Percentiles rank a stretch among this genome's conserved stretches.
phyloP scores from a whole-genome alignment of 2,888 invertebrate genomes.

The Leptarthrus brevirostris region DNA sequence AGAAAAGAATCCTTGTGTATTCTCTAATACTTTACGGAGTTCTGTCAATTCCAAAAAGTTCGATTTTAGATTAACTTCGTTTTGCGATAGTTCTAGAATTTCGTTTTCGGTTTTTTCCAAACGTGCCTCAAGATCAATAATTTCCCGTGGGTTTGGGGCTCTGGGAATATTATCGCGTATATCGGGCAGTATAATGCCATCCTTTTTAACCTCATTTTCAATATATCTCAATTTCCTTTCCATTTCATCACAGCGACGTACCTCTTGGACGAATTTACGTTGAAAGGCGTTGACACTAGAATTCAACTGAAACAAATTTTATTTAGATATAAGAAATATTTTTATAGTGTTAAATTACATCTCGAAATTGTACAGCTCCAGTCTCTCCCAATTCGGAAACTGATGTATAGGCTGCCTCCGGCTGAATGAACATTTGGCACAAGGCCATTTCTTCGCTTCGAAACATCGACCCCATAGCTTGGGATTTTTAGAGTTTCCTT shows the following conservation, averaged over 20 bases:
- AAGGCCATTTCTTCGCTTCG: conserved; percentile 91
- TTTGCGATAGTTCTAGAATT: conserved; percentile 91
- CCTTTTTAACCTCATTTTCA: conserved; percentile 82
- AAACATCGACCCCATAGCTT: conserved; percentile 82
- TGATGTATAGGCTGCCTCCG: conserved; percentile 93
- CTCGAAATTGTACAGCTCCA: conserved; percentile 94
- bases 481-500: no score
- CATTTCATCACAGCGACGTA: conserved; percentile 87
- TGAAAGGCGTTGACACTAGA: conserved; percentile 83
- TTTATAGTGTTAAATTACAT: conserved; percentile 75
- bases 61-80: conserved; percentile 90
- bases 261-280: conserved; percentile 86
- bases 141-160: conserved; percentile 81
- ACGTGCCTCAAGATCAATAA: conserved; percentile 83
- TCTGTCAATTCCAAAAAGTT: conserved; percentile 94
- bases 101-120: conserved; percentile 97
- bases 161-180: conserved; percentile 72
- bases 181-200: conserved; percentile 76
- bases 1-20: conserved; percentile 75
- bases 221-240: conserved; percentile 82
- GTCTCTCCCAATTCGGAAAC: conserved; percentile 95
- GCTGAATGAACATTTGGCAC: conserved; percentile 95
- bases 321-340: background rate
- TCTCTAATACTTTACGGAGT: conserved; percentile 89
- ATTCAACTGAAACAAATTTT: conserved; percentile 70